Evolutionary conservation across 2,888 invertebrate genomes (phyloP).

Genomic region (Acleris literana): DNA sequence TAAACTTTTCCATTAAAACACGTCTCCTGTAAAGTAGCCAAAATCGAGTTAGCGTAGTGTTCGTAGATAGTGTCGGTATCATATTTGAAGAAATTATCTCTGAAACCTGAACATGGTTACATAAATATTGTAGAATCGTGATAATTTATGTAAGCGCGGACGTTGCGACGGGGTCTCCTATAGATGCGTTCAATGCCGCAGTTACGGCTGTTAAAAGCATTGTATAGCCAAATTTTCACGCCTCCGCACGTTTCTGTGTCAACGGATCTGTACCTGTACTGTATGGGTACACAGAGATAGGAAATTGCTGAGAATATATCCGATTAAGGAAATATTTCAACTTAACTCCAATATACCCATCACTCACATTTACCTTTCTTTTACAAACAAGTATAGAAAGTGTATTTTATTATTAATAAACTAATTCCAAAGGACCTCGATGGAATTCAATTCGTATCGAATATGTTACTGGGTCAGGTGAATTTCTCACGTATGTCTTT

Average conservation of each 20-base stretch:
- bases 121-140: constrained; percentile 25
- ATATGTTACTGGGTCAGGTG: constrained; percentile 39
- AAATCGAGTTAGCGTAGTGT: too few relatives aligned
- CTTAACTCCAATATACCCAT: too few relatives aligned
- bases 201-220: constrained; percentile 42
- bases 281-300: neutral
- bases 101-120: constrained; percentile 33
- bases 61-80: neutral
- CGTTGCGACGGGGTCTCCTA: constrained; percentile 37
- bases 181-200: constrained; percentile 43
- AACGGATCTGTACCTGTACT: constrained; percentile 21
- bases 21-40: too few relatives aligned
- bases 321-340: too few relatives aligned
- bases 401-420: neutral
- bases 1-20: too few relatives aligned
- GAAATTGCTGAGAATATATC: neutral
- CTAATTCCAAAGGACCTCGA: constrained; percentile 9
- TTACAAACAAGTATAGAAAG: constrained; percentile 17
- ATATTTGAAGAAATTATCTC: constrained; percentile 17
- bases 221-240: constrained; percentile 47
- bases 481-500: constrained; percentile 33
- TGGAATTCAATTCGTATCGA: constrained; percentile 25
- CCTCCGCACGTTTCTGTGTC: constrained; percentile 35
- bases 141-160: constrained; percentile 42
- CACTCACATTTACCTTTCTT: too few relatives aligned